Conservation (phyloP, 2,888 invertebrate genomes). For the Noctuana brunneofusca region DNA sequence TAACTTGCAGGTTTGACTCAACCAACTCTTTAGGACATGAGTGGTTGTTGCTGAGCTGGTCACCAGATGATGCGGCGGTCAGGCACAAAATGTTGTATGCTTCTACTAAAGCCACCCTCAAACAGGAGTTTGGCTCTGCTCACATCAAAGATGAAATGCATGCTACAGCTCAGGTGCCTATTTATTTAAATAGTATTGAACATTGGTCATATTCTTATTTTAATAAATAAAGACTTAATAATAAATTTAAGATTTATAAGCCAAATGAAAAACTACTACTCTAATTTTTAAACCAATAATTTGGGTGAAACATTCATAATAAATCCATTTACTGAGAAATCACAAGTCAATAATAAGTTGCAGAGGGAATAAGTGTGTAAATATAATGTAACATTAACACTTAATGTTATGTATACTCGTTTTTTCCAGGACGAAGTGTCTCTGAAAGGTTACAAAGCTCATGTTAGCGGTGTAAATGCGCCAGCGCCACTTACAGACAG, state of each 20-base stretch:
- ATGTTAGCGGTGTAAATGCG: constrained; percentile 89
- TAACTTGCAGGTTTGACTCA: constrained; percentile 87
- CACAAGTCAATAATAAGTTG: no score
- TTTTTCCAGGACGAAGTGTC: constrained; percentile 89
- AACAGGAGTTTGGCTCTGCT: constrained; percentile 96
- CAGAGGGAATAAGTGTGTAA: no score
- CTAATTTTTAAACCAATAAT: no score
- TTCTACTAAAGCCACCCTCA: constrained; percentile 97
- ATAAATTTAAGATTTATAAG: no score
- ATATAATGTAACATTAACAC: no score
- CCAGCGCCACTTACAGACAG: constrained; percentile 95
- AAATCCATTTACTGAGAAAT: no score
- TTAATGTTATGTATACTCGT: no score
- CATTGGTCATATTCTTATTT: no score
- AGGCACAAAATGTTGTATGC: constrained; percentile 99
- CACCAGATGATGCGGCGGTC: constrained; percentile 94
- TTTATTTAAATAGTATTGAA: no score
- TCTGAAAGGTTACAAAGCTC: constrained; percentile 90
- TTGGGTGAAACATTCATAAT: no score
- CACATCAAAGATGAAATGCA: constrained; percentile 97
- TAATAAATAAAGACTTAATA: no score
- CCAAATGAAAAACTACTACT: no score
- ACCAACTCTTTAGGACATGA: constrained; percentile 92
- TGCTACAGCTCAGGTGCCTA: constrained; percentile 88
- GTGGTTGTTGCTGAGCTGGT: constrained; percentile 97